Base-by-base conservation (phyloP, 2,797 vertebrate genomes). In the Paramormyrops hopkinsi region DNA sequence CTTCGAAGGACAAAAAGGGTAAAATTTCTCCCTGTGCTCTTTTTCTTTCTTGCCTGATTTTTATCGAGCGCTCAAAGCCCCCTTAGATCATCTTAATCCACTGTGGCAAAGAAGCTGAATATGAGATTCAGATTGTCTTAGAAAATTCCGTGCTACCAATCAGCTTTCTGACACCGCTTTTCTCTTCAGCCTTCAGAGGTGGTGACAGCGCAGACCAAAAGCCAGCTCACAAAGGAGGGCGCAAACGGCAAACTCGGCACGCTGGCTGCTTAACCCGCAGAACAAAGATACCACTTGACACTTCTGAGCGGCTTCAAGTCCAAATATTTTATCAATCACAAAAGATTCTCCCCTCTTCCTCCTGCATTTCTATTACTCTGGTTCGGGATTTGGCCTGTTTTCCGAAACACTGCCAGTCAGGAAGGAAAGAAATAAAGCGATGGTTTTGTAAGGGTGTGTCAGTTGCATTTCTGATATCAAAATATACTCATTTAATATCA, bases 31-130 rank as follows among this genome's bases (percentile, higher is more conserved):
- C 95, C 94, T 94, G 96, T 93, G 94, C 95, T 96, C 94, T 91
- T 92, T 90, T 91, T 92, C 92, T 94, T 92, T 93, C 94, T 92
- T 94, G 95, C 95, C 96, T 97, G 96, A 97, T 97, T 97, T 93
- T 97, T 97, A 97, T 97, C 96, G 96, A 97, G 96, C 96, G 95
- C 96, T 96, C 96, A 97, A 97, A 97, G 97, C 97, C 95, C 94
- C 94, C 95, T 97, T 95, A 97, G 96, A 97, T 97, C 97, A 97
- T 97, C 96, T 96, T 97, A 97, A 97, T 97, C 96, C 97, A 97
- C 96, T 97, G 96, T 97, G 97, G 97, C 97, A 97, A 97, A 97
- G 96, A 96, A 97, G 96, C 96, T 97, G 97, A 97, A 97, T 97
- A 97, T 97, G 96, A 96, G 97, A 97, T 97, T 97, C 96, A 96